Evolutionary conservation across 2,888 invertebrate species (phyloP), one percentile per base, ranked within the genome.

Genomic region (Acanthopleura granulata): DNA sequence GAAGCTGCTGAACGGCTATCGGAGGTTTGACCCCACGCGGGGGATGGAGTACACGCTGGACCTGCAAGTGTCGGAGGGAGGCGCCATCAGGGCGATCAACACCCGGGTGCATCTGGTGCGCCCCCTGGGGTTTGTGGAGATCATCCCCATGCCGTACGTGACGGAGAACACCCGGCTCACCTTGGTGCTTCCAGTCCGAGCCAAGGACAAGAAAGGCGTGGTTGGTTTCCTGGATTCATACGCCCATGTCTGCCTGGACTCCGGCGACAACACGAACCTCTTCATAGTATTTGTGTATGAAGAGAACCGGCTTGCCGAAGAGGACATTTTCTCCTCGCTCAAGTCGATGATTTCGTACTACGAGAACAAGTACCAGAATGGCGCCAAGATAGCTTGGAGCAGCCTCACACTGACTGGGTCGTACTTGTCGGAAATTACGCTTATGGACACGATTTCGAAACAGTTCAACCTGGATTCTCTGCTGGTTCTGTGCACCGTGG

Each of bases 91-190:
- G 14, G 81, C 83, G 50, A 77, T 83, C 6, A 77, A 85, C 71
- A 85, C 88, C 75, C 93, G 95, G 85, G 93, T 97, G 81, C 94
- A 97, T 91, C 93, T 95, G 62, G 94, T 94, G 74, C 95, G 97
- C 81, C 95, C 96, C 18, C 91, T 98, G 75, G 96, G 96, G 22
- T 94, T 94, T 77, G 95, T 97, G 14, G 96, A 98, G 88, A 94
- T 98, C 77, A 93, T 97, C 61, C 94, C 95, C 0, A 95, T 97
- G 89, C 98, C 97, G 0, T 98, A 98, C 91, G 98, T 98, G 0
- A 98, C 98, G 0, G 98, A 99, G 92, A 96, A 95, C 90, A 94
- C 95, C 11, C 93, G 95, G 80, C 93, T 98, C 6, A 93, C 94
- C 76, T 92, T 97, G 80, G 91, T 98, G 82, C 90, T 97, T 79